phyloP scores from a whole-genome alignment of 2,113 vertebrate species.

The Astur gentilis region DNA sequence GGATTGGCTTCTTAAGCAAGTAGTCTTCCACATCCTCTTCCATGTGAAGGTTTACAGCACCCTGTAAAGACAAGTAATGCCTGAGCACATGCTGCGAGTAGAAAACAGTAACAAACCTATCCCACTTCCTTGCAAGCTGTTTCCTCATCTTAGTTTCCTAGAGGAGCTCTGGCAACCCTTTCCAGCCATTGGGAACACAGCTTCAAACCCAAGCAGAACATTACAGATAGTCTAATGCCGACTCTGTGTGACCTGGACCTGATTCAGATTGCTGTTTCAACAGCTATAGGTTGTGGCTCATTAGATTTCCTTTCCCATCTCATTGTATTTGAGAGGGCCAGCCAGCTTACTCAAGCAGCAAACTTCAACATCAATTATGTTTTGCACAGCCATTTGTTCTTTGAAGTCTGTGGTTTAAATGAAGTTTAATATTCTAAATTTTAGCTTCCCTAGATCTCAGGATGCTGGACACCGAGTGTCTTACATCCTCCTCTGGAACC shows the following conservation, averaged over 20 bases:
- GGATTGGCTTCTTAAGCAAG: slow-evolving; percentile 81
- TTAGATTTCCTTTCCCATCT: not conserved
- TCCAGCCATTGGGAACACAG: rapidly evolving
- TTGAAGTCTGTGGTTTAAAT: not conserved
- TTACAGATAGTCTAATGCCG: rapidly evolving
- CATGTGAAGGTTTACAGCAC: slow-evolving; percentile 90
- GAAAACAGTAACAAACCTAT: rapidly evolving
- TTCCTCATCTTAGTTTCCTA: not conserved
- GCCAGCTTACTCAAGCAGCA: not conserved
- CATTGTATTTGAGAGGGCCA: rapidly evolving
- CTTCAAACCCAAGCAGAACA: not conserved
- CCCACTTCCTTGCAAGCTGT: rapidly evolving
- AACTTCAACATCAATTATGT: rapidly evolving
- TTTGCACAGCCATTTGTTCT: not conserved
- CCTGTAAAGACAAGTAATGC: slow-evolving; percentile 59
- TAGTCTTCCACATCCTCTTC: slow-evolving; percentile 87
- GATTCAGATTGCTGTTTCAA: not conserved
- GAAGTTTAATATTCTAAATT: not conserved
- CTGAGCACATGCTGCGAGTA: rapidly evolving
- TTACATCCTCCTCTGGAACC: not conserved
- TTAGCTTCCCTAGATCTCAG: not conserved
- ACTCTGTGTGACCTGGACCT: no score
- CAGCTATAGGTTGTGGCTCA: rapidly evolving
- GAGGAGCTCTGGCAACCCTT: not conserved
- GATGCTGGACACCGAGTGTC: not conserved